These are phyloP conservation scores for Caprella mutica DNA, from an alignment of 2,888 invertebrate genomes.

Conservation along the genomic window DNA sequence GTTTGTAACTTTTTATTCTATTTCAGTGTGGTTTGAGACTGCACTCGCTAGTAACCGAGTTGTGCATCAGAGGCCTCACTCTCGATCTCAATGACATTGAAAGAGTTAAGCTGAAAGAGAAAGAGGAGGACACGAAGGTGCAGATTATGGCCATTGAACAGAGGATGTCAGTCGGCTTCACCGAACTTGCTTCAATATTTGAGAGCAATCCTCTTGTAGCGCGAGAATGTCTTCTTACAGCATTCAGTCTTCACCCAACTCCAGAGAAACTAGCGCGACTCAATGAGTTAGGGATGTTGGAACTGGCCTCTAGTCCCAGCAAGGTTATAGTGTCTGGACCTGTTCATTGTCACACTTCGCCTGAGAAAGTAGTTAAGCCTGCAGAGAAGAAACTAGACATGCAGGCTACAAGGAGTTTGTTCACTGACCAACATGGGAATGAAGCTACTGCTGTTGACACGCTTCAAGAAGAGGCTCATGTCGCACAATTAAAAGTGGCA, in stretches of 20 bases:
- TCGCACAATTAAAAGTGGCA: too few species aligned
- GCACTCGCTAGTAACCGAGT: constrained; percentile 56
- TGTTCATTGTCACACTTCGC: neutral
- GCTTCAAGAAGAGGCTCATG: too few species aligned
- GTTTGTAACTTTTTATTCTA: constrained; percentile 10
- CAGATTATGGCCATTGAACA: constrained; percentile 40
- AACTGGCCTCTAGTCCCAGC: constrained; percentile 4
- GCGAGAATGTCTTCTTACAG: constrained; percentile 60
- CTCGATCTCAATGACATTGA: constrained; percentile 65
- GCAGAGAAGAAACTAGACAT: too few species aligned
- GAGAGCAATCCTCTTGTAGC: constrained; percentile 51
- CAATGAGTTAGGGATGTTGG: neutral
- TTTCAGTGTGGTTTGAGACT: constrained; percentile 39
- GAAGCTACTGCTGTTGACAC: too few species aligned
- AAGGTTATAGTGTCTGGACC: constrained; percentile 4
- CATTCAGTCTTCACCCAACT: constrained; percentile 62
- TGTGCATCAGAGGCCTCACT: constrained; percentile 61
- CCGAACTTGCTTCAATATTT: constrained; percentile 52
- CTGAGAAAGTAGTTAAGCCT: neutral
- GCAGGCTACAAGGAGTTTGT: too few species aligned
- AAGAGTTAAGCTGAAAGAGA: constrained; percentile 50
- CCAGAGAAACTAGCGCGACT: constrained; percentile 45
- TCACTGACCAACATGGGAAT: too few species aligned
- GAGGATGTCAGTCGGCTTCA: constrained; percentile 51
- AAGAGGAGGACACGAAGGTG: constrained; percentile 38